phyloP scores from a whole-genome alignment of 2,797 vertebrate genomes.

The Mus caroli region DNA sequence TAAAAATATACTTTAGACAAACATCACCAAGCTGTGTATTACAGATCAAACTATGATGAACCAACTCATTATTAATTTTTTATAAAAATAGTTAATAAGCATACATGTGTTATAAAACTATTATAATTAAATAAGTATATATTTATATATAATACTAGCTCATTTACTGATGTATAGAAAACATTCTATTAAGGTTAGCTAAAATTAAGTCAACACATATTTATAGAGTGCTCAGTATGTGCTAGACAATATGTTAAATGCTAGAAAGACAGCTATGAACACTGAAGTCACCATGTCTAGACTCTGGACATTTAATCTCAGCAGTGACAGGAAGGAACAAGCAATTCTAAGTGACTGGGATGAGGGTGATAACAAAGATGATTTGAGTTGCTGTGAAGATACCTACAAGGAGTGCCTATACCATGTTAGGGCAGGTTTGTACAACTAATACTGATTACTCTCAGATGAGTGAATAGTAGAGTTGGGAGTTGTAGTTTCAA shows the following conservation, averaged over 20 bases:
- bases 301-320: neutral
- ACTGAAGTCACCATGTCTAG: neutral
- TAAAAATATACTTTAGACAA: neutral
- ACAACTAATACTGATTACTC: neutral
- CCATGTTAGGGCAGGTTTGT: neutral
- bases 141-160: neutral
- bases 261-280: neutral
- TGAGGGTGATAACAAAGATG: neutral
- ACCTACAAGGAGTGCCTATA: neutral
- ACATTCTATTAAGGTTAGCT: conserved; percentile 12
- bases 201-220: conserved; percentile 1
- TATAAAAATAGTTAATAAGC: conserved; percentile 13
- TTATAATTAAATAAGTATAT: neutral
- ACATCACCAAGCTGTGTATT: neutral
- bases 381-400: neutral
- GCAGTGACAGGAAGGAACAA: neutral
- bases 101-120: neutral
- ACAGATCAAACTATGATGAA: neutral
- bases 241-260: neutral
- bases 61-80: neutral
- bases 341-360: neutral
- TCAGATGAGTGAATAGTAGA: neutral
- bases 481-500: neutral
- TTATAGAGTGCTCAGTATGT: conserved; percentile 1
- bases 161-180: neutral